phyloP scores from a whole-genome alignment of 2,113 vertebrate species.

The Periophthalmus modestus region DNA sequence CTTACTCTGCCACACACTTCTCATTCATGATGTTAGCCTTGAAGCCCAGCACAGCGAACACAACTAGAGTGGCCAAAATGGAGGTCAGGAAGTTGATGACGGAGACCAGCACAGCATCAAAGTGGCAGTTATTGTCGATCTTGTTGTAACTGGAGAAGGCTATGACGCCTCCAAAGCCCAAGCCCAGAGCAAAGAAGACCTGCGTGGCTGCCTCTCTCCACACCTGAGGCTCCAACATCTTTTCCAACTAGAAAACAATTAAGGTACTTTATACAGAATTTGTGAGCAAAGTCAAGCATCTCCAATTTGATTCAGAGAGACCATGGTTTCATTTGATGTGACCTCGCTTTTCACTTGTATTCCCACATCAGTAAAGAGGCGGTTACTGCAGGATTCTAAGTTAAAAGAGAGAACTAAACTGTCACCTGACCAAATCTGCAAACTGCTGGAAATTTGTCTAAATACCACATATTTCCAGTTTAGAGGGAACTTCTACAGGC shows the following conservation, averaged over 20 bases:
- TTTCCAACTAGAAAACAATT: slow-evolving; percentile 84
- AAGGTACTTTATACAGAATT: not conserved
- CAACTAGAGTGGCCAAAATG: slow-evolving; percentile 93
- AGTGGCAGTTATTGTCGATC: slow-evolving; percentile 98
- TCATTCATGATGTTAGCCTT: slow-evolving; percentile 99
- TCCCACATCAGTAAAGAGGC: too few relatives aligned
- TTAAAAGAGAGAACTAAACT: too few relatives aligned
- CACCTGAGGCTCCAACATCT: slow-evolving; percentile 97
- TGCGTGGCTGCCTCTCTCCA: slow-evolving; percentile 97
- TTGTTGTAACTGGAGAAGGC: slow-evolving; percentile 99
- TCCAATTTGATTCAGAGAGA: too few relatives aligned
- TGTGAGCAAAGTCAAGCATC: too few relatives aligned
- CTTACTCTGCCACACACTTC: slow-evolving; percentile 96
- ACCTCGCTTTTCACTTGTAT: too few relatives aligned
- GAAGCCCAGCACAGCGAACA: slow-evolving; percentile 98
- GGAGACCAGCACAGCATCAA: slow-evolving; percentile 93
- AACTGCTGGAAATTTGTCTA: too few relatives aligned
- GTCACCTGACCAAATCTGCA: too few relatives aligned
- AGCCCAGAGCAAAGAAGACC: slow-evolving; percentile 95
- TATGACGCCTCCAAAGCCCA: slow-evolving; percentile 97
- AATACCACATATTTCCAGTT: too few relatives aligned
- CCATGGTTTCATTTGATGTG: too few relatives aligned
- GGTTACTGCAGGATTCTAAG: too few relatives aligned
- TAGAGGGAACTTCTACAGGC: too few relatives aligned
- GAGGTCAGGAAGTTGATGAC: slow-evolving; percentile 98